These are phyloP conservation scores for Drosophila meridionalis DNA, from an alignment of 2,888 invertebrate genomes.

Conservation along the genomic window DNA sequence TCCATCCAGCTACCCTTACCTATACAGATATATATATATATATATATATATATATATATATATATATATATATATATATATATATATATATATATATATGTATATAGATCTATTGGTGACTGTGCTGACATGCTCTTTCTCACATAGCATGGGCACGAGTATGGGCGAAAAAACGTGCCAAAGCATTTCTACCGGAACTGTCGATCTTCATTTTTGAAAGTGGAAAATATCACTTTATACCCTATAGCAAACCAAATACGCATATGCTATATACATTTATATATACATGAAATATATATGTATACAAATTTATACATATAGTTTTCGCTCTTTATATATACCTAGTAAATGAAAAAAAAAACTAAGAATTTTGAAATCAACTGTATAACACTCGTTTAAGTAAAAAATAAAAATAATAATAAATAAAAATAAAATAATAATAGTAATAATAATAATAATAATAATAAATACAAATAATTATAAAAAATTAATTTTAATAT, in stretches of 20 bases:
- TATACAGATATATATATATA: background rate
- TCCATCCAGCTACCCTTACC: constrained; percentile 37
- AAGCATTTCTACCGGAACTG: constrained; percentile 75
- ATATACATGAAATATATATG: background rate
- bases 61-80: background rate
- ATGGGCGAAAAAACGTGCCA: constrained; percentile 44
- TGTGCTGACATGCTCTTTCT: constrained; percentile 25
- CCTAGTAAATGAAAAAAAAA: background rate
- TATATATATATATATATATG: background rate
- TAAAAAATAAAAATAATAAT: too few species aligned
- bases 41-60: background rate
- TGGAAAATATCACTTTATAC: constrained; percentile 54
- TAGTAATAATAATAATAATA: too few species aligned
- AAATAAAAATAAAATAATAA: too few species aligned
- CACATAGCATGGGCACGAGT: constrained; percentile 25
- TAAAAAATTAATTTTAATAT: background rate
- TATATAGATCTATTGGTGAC: constrained; percentile 7
- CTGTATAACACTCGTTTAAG: background rate
- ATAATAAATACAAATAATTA: too few species aligned
- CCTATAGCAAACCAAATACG: constrained; percentile 8
- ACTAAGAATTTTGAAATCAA: background rate
- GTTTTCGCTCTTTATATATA: background rate
- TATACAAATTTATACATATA: background rate
- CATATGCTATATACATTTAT: constrained; percentile 1
- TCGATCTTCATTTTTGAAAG: constrained; percentile 81